Evolutionary conservation across 2,113 vertebrate genomes (phyloP).

Genomic region (Axis porcinus): DNA sequence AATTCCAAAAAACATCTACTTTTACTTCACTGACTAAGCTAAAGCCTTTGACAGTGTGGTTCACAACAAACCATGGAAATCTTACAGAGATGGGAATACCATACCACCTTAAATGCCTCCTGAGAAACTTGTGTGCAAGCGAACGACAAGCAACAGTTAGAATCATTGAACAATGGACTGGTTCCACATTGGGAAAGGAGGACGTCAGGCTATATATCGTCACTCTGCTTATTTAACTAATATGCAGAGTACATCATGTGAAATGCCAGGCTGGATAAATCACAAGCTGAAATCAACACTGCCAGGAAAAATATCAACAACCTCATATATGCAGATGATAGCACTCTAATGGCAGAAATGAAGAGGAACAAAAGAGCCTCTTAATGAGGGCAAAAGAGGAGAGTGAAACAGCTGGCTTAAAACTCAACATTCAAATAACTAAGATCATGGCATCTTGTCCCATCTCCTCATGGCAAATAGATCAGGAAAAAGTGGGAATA

Average conservation of each 20-base stretch:
- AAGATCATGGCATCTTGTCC: background rate
- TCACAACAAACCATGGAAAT: background rate
- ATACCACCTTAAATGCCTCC: background rate
- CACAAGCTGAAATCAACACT: background rate
- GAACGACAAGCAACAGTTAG: background rate
- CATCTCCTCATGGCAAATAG: background rate
- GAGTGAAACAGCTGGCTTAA: background rate
- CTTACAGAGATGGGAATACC: background rate
- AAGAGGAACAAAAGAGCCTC: background rate
- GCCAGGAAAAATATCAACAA: background rate
- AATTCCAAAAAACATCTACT: background rate
- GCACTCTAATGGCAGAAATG: background rate
- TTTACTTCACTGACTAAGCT: background rate
- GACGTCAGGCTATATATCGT: background rate
- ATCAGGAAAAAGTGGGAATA: background rate
- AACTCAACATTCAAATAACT: background rate
- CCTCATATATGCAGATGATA: background rate
- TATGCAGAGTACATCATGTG: background rate
- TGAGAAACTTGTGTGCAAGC: background rate
- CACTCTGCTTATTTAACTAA: background rate
- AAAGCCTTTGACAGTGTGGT: background rate
- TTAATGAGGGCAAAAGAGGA: background rate
- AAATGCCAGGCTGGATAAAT: background rate
- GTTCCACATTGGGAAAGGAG: background rate
- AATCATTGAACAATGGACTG: background rate